Percentiles rank a stretch among this genome's conserved stretches.
phyloP scores from a whole-genome alignment of 2,113 vertebrate species.

The Gasterosteus nipponicus region DNA sequence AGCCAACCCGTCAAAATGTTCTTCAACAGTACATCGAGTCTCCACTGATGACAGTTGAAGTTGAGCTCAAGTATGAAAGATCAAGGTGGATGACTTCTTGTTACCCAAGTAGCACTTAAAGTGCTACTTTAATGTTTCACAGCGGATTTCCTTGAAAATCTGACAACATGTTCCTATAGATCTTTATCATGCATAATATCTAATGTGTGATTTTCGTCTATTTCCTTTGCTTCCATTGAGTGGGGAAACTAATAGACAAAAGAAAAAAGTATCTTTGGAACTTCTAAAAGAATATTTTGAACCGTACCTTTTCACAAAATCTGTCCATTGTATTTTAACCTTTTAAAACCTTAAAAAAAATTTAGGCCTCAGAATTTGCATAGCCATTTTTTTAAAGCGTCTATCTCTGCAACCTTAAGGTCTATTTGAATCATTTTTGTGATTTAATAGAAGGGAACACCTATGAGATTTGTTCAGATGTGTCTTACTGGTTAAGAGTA shows the following conservation, averaged over 20 bases:
- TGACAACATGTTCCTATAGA: background rate
- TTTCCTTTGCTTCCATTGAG: background rate
- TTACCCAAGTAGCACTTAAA: background rate
- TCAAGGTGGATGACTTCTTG: slow-evolving; percentile 13
- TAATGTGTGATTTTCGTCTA: background rate
- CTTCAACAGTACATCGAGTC: slow-evolving; percentile 18
- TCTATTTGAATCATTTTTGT: too few species aligned
- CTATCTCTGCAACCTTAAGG: too few species aligned
- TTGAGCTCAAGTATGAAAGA: slow-evolving; percentile 25
- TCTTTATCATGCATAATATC: background rate
- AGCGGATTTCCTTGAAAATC: background rate
- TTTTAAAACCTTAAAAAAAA: too few species aligned
- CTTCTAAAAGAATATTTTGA: background rate
- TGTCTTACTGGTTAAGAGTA: too few species aligned
- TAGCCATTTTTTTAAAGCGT: too few species aligned
- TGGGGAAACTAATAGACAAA: background rate
- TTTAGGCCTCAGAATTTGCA: too few species aligned
- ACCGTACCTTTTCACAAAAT: background rate
- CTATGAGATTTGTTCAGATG: too few species aligned
- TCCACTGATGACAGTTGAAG: slow-evolving; percentile 10
- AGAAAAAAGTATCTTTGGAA: background rate
- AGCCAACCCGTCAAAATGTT: slow-evolving; percentile 54
- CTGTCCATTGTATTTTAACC: background rate
- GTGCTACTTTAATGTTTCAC: background rate
- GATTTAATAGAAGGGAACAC: too few species aligned